Conservation (phyloP, 2,888 invertebrate species). For the Andrena minutula region DNA sequence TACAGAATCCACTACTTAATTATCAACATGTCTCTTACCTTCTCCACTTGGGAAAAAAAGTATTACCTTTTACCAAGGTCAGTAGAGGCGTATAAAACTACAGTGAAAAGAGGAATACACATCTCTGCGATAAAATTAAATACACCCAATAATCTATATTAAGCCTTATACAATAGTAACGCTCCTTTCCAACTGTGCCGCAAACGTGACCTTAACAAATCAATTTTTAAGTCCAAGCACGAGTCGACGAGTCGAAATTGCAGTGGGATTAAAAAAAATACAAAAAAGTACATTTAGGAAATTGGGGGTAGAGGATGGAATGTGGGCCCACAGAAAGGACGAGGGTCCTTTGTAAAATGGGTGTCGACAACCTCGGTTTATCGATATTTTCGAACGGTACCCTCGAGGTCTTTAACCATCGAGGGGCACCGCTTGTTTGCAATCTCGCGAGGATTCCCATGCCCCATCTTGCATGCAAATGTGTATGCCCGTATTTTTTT, state of each 20-base stretch:
- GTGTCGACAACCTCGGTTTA: constrained; percentile 39
- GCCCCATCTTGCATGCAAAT: constrained; percentile 60
- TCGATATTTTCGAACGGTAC: constrained; percentile 49
- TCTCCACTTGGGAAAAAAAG: background rate
- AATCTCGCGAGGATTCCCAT: constrained; percentile 45
- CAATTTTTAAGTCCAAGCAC: background rate
- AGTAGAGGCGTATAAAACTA: background rate
- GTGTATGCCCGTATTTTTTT: constrained; percentile 49
- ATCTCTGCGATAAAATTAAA: background rate
- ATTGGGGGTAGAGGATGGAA: background rate
- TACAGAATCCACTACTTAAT: background rate
- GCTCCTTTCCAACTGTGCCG: background rate
- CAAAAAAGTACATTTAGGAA: background rate
- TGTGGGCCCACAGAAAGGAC: no score
- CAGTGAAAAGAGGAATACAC: no score
- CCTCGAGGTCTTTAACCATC: constrained; percentile 58
- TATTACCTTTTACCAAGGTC: background rate
- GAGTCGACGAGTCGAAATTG: background rate
- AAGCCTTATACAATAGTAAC: background rate
- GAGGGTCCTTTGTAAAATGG: background rate
- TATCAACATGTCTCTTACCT: background rate
- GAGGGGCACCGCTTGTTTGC: constrained; percentile 13
- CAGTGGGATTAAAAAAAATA: background rate
- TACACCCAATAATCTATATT: no score
- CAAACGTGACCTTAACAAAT: background rate